A percentile compares a stretch with the other conserved stretches of the same genome.
phyloP scores from a whole-genome alignment of 2,113 vertebrate species.

The Clarias batrachus region DNA sequence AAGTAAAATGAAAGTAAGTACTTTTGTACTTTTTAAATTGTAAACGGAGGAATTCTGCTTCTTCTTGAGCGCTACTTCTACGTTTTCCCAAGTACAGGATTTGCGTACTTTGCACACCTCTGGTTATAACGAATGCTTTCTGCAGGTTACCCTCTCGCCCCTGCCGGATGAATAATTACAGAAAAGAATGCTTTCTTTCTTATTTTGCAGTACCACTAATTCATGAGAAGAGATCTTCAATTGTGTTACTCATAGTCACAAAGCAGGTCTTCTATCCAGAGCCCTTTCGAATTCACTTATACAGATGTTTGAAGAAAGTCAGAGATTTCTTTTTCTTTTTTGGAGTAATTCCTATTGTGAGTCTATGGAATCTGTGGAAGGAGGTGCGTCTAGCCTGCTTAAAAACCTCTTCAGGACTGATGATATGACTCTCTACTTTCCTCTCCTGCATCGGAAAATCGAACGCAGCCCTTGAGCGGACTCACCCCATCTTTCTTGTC shows the following conservation, averaged over 20 bases:
- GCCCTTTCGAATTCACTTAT: not conserved
- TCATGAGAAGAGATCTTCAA: constrained; percentile 8
- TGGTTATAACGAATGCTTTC: not conserved
- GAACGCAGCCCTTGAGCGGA: not conserved
- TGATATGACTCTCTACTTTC: not conserved
- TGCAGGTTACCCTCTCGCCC: not conserved
- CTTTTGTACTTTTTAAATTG: too few species aligned
- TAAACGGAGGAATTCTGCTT: too few species aligned
- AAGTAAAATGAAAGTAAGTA: too few species aligned
- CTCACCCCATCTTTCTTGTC: constrained; percentile 97
- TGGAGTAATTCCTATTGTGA: too few species aligned
- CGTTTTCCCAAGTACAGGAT: too few species aligned
- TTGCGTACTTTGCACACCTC: not conserved
- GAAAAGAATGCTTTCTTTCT: not conserved
- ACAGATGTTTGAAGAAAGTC: too few species aligned
- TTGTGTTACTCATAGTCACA: constrained; percentile 8
- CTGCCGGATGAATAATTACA: not conserved
- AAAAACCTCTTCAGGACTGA: not conserved
- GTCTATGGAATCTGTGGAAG: not conserved
- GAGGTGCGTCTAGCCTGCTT: not conserved
- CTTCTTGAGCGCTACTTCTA: too few species aligned
- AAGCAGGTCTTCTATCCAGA: not conserved
- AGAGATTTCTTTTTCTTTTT: too few species aligned
- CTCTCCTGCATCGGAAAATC: not conserved
- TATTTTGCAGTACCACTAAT: not conserved